These are phyloP conservation scores for Cepaea nemoralis DNA, from an alignment of 1,140 invertebrate genomes.

Conservation along the genomic window DNA sequence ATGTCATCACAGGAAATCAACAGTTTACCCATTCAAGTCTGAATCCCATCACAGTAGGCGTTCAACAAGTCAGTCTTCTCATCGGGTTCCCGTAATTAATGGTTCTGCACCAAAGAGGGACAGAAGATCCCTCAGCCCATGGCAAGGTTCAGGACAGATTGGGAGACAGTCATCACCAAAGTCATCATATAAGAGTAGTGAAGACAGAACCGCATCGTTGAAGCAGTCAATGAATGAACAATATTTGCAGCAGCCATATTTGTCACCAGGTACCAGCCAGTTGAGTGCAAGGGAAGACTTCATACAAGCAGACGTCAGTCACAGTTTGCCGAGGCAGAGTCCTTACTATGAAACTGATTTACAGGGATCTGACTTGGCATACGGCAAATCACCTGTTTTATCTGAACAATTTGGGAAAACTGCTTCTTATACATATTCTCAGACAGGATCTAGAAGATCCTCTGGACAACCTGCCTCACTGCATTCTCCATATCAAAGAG, in stretches of 20 bases:
- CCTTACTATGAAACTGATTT: not conserved
- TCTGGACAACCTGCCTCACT: not conserved
- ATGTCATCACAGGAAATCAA: not conserved
- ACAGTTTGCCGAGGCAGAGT: not conserved
- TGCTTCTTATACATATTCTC: not conserved
- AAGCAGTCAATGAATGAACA: not conserved
- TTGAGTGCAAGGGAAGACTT: not conserved
- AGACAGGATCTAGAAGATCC: not conserved
- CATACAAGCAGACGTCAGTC: not conserved
- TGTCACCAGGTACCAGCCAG: not conserved
- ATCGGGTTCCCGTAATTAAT: not conserved
- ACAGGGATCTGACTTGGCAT: not conserved
- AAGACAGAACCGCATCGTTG: not conserved
- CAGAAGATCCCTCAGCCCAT: not conserved
- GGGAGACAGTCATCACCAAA: not conserved
- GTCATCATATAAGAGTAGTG: not conserved
- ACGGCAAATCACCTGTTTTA: not conserved
- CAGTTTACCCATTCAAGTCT: not conserved
- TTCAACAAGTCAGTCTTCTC: constrained; percentile 3
- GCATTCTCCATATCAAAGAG: not conserved
- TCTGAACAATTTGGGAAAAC: not conserved
- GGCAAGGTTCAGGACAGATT: not conserved
- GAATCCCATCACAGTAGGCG: not conserved
- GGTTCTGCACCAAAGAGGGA: not conserved
- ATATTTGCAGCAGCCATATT: not conserved